A percentile compares a stretch with the other conserved stretches of the same genome.
These are phyloP conservation scores for Ectemnius continuus DNA, from an alignment of 2,888 invertebrate genomes.

Conservation along the genomic window DNA sequence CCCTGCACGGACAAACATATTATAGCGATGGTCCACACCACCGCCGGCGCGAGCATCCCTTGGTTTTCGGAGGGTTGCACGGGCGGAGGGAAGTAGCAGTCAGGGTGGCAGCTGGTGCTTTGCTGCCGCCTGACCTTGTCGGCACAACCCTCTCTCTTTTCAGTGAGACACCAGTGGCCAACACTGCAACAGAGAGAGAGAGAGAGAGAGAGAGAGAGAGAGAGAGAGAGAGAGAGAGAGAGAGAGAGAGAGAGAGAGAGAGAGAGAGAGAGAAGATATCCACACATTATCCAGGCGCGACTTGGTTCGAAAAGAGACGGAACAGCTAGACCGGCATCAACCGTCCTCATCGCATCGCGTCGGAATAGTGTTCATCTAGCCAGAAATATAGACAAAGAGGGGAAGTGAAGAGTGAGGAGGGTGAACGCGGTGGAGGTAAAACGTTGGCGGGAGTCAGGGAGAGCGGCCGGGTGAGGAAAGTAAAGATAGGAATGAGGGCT, in stretches of 20 bases:
- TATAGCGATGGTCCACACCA: constrained; percentile 60
- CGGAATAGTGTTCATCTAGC: too few relatives aligned
- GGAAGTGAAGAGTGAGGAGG: constrained; percentile 6
- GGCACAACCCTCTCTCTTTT: constrained; percentile 71
- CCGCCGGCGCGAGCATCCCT: constrained; percentile 56
- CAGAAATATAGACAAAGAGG: not conserved
- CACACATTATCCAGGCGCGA: not conserved
- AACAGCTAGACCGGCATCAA: not conserved
- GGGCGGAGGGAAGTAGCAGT: constrained; percentile 57
- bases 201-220: constrained; percentile 67
- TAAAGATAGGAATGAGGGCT: not conserved
- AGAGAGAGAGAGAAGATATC: not conserved
- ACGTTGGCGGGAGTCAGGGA: not conserved
- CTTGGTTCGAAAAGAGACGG: constrained; percentile 3
- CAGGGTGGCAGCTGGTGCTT: constrained; percentile 70
- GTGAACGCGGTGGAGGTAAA: not conserved
- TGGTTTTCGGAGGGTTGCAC: constrained; percentile 59
- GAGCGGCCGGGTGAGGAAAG: not conserved
- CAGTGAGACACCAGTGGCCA: constrained; percentile 74
- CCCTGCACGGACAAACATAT: constrained; percentile 64
- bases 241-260: not conserved
- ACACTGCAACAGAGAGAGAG: constrained; percentile 73
- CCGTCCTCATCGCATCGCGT: too few relatives aligned
- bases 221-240: constrained; percentile 26
- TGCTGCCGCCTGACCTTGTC: constrained; percentile 65